phyloP scores from a whole-genome alignment of 2,113 vertebrate genomes.

The Psittacula cyanocephala region DNA sequence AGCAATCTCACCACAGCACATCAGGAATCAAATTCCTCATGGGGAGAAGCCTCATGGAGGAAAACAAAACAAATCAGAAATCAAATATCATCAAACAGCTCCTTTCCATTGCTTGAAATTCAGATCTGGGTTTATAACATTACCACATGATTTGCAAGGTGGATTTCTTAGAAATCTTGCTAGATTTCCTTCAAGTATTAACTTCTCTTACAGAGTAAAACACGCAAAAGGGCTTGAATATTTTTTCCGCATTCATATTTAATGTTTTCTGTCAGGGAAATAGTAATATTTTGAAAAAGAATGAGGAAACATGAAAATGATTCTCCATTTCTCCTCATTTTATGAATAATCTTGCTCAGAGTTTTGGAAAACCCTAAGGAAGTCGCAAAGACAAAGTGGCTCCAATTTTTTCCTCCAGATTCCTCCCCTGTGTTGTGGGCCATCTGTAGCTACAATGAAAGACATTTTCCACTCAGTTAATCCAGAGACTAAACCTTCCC shows the following conservation, averaged over 20 bases:
- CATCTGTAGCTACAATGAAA: conserved; percentile 51
- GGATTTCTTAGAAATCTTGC: no score
- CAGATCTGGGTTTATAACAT: not conserved
- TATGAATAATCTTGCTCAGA: not conserved
- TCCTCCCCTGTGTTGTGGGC: conserved; percentile 28
- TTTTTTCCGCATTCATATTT: not conserved
- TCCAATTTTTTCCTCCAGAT: not conserved
- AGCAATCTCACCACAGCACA: not conserved
- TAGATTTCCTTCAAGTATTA: not conserved
- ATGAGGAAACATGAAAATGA: not conserved
- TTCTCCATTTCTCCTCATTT: not conserved
- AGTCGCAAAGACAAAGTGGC: conserved; percentile 33
- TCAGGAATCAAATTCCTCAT: not conserved
- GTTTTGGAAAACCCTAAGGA: conserved; percentile 7
- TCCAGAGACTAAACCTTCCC: conserved; percentile 57
- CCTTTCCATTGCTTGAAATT: not conserved
- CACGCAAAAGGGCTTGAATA: not conserved
- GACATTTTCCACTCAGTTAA: conserved; percentile 63
- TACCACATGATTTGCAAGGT: not conserved
- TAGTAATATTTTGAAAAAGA: not conserved
- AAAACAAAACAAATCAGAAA: not conserved
- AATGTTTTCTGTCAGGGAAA: not conserved
- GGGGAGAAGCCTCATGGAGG: not conserved
- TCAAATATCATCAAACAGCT: not conserved
- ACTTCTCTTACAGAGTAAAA: not conserved